A percentile compares a stretch with the other conserved stretches of the same genome.
phyloP scores from a whole-genome alignment of 2,113 vertebrate species.

The Passer domesticus region DNA sequence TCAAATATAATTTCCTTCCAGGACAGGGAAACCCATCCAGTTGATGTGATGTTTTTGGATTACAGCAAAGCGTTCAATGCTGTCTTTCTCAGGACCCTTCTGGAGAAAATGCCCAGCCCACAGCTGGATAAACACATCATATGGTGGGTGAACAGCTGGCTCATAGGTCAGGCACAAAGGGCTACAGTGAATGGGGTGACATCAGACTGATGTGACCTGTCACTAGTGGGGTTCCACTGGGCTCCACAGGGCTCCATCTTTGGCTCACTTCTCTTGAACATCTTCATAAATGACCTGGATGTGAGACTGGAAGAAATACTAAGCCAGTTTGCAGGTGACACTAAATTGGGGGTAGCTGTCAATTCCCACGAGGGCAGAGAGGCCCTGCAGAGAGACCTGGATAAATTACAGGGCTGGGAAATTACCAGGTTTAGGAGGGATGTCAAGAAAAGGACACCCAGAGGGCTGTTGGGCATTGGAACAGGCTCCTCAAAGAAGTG shows the following conservation, averaged over 20 bases:
- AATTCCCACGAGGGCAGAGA: rapidly evolving
- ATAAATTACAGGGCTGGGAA: background rate
- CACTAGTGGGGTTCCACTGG: background rate
- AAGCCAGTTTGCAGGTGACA: background rate
- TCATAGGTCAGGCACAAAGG: background rate
- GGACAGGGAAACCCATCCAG: background rate
- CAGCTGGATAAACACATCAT: background rate
- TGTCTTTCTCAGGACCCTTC: background rate
- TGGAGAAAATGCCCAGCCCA: background rate
- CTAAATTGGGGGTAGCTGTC: background rate
- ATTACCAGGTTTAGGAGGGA: background rate
- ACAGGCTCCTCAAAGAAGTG: background rate
- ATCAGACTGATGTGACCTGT: background rate
- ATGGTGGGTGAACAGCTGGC: background rate
- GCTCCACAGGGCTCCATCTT: background rate
- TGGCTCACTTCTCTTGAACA: background rate
- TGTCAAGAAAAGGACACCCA: background rate
- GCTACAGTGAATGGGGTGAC: background rate
- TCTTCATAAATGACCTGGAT: background rate
- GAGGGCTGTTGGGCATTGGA: background rate
- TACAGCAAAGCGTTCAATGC: rapidly evolving
- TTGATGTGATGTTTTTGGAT: background rate
- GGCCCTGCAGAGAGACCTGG: background rate
- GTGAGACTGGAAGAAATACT: background rate
- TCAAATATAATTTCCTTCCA: background rate